Evolutionary conservation across 1,140 invertebrate species (phyloP).

Genomic region (Nixonia krombeini): DNA sequence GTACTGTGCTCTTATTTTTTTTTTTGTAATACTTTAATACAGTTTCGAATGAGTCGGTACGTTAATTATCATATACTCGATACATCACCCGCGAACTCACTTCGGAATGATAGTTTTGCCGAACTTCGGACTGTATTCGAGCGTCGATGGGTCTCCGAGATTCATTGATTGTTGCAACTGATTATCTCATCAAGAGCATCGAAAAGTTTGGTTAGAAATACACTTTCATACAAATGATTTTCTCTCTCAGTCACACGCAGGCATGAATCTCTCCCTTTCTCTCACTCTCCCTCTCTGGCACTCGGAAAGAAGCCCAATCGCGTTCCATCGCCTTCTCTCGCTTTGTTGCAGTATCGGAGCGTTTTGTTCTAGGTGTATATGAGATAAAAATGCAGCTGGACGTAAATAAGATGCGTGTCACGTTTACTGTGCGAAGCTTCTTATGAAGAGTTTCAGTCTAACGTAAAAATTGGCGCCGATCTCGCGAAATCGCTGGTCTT

Average conservation of each 20-base stretch:
- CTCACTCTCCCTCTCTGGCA: background rate
- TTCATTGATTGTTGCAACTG: slow-evolving; percentile 31
- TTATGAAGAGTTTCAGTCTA: slow-evolving; percentile 29
- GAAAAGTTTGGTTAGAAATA: slow-evolving; percentile 22
- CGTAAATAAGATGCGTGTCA: slow-evolving; percentile 33
- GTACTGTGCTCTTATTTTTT: no score
- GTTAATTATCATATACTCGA: no score
- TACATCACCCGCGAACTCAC: no score
- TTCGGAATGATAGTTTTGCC: no score
- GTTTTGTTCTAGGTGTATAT: slow-evolving; percentile 22
- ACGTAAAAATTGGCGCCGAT: slow-evolving; percentile 23
- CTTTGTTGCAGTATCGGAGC: slow-evolving; percentile 5
- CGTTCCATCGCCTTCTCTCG: slow-evolving; percentile 4
- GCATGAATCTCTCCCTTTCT: background rate
- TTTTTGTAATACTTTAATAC: no score
- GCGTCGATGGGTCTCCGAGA: slow-evolving; percentile 12
- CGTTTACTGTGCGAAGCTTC: slow-evolving; percentile 15
- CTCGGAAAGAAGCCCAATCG: slow-evolving; percentile 8
- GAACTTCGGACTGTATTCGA: no score
- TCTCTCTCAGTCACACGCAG: no score
- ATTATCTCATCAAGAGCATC: slow-evolving; percentile 24
- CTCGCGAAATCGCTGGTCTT: slow-evolving; percentile 17
- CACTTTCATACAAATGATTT: slow-evolving; percentile 21
- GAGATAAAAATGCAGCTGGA: slow-evolving; percentile 34
- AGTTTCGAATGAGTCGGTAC: no score